A percentile compares a stretch with the other conserved stretches of the same genome.
Evolutionary conservation across 2,888 invertebrate genomes (phyloP).

Genomic region (Osmoderma eremita): DNA sequence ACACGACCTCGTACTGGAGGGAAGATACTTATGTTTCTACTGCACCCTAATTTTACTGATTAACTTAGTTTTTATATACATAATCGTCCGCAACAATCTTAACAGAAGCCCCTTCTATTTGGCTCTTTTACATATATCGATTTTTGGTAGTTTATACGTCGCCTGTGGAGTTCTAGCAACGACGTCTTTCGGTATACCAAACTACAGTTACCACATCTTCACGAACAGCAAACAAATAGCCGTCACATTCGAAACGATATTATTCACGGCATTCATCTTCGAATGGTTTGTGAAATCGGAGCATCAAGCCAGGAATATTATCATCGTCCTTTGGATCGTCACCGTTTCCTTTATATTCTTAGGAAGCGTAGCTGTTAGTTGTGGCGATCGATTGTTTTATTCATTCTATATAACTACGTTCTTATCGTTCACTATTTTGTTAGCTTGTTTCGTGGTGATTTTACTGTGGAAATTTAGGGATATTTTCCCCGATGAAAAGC

Average conservation of each 20-base stretch:
- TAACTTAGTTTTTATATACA: conserved; percentile 22
- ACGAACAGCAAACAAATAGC: conserved; percentile 29
- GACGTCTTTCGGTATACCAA: conserved; percentile 19
- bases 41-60: conserved; percentile 4
- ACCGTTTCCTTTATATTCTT: conserved; percentile 23
- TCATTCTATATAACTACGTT: conserved; percentile 24
- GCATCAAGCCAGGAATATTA: conserved; percentile 18
- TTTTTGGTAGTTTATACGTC: conserved; percentile 5
- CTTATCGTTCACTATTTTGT: conserved; percentile 20
- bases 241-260: conserved; percentile 18
- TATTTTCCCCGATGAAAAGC: conserved; percentile 1
- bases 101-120: conserved; percentile 29
- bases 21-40: conserved; percentile 13
- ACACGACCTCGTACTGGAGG: background rate
- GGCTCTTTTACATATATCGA: conserved; percentile 13
- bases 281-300: conserved; percentile 25
- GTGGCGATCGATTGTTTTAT: conserved; percentile 21
- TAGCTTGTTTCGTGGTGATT: background rate
- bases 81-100: conserved; percentile 22
- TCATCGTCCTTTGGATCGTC: conserved; percentile 14
- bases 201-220: conserved; percentile 15
- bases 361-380: conserved; percentile 14
- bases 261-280: conserved; percentile 23
- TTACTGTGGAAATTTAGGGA: background rate
- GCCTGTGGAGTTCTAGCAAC: conserved; percentile 25